phyloP scores from a whole-genome alignment of 2,888 invertebrate genomes.

The Steinernema hermaphroditum region DNA sequence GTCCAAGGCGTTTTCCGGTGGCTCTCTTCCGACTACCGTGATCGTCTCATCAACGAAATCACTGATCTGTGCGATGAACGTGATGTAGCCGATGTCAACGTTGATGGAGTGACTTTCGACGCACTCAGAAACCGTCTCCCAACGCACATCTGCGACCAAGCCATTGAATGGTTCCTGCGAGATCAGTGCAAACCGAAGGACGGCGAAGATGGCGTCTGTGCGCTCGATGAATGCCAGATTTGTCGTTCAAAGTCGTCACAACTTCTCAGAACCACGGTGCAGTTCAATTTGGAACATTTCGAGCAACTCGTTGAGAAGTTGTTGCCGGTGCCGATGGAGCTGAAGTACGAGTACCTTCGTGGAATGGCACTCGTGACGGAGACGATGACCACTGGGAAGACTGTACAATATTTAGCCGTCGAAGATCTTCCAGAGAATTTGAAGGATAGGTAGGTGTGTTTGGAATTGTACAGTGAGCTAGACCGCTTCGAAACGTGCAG shows the following conservation, averaged over 20 bases:
- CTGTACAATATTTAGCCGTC: neutral
- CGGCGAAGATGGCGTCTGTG: neutral
- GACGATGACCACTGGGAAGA: conserved; percentile 1
- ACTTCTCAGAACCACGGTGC: neutral
- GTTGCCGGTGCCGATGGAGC: neutral
- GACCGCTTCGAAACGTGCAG: no score
- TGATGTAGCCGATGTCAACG: neutral
- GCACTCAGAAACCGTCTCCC: neutral
- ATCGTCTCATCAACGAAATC: conserved; percentile 7
- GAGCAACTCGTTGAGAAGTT: neutral
- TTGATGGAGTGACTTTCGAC: neutral
- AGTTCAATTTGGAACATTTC: neutral
- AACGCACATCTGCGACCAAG: neutral
- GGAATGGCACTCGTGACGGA: conserved; percentile 13
- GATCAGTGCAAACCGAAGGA: conserved; percentile 7
- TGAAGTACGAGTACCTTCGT: conserved; percentile 21
- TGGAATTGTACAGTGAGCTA: no score
- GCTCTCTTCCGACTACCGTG: conserved; percentile 10
- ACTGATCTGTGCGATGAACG: conserved; percentile 1
- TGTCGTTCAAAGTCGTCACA: conserved; percentile 13
- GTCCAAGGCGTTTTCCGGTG: conserved; percentile 7
- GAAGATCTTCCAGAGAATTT: conserved; percentile 17
- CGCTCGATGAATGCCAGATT: conserved; percentile 4
- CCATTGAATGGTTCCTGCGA: conserved; percentile 3
- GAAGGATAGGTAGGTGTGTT: neutral